Conservation (phyloP, 2,113 vertebrate species). For the Canis aureus region DNA sequence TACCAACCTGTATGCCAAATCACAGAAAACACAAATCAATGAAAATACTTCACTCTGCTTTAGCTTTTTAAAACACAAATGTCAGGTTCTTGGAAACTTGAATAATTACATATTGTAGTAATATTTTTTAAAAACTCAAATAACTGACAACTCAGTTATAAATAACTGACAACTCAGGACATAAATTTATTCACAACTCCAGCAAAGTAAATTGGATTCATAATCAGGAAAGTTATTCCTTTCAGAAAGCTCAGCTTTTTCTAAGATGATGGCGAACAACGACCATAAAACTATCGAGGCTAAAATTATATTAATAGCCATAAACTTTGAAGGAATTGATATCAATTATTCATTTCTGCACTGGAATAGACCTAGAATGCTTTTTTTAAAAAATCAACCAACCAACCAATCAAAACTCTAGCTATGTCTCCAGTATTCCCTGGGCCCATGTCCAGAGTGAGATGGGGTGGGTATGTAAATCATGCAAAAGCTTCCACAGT, state of each 20-base stretch:
- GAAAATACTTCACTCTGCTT: slow-evolving; percentile 52
- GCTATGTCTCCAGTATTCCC: neutral
- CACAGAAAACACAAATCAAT: slow-evolving; percentile 66
- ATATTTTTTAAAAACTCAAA: slow-evolving; percentile 19
- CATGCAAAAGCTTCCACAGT: neutral
- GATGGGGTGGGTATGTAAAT: neutral
- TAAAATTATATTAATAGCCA: slow-evolving; percentile 33
- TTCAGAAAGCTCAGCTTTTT: slow-evolving; percentile 19
- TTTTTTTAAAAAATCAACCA: neutral
- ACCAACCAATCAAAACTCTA: neutral
- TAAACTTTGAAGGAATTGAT: slow-evolving; percentile 7
- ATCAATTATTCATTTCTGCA: neutral
- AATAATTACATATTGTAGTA: slow-evolving; percentile 6
- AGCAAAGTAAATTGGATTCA: neutral
- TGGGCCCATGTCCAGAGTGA: neutral
- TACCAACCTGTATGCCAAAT: slow-evolving; percentile 92
- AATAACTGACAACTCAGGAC: slow-evolving; percentile 44
- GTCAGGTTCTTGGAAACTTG: slow-evolving; percentile 9
- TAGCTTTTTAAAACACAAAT: neutral
- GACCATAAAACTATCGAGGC: neutral
- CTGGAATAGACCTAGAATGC: neutral
- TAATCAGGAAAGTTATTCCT: neutral
- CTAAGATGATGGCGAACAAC: neutral
- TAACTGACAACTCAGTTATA: slow-evolving; percentile 39
- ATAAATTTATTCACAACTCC: neutral